Percentiles rank a stretch among this genome's conserved stretches.
These are phyloP conservation scores for Alloscopus bannaensis DNA, from an alignment of 2,888 invertebrate genomes.

Conservation along the genomic window DNA sequence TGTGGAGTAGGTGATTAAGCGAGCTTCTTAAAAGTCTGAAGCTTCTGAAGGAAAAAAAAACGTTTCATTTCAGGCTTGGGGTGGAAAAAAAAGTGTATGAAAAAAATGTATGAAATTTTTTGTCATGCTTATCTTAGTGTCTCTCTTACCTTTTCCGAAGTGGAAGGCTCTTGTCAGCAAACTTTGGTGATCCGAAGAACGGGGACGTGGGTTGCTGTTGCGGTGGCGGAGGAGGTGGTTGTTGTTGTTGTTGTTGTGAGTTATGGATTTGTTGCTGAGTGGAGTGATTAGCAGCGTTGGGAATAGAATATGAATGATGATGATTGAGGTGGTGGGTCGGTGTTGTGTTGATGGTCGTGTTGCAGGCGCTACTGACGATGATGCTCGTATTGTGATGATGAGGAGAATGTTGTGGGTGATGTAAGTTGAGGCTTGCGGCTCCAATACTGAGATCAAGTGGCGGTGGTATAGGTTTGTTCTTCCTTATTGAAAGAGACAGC, in stretches of 20 bases:
- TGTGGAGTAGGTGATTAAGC: neutral
- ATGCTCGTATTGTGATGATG: conserved; percentile 53
- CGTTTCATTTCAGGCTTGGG: no score
- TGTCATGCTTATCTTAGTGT: conserved; percentile 17
- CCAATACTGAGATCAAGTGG: conserved; percentile 75
- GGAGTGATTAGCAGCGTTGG: conserved; percentile 58
- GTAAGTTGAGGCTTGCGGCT: conserved; percentile 73
- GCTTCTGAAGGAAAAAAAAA: conserved; percentile 18
- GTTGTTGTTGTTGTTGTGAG: conserved; percentile 56
- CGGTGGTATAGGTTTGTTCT: conserved; percentile 74
- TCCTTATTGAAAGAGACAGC: conserved; percentile 63
- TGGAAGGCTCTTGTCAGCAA: conserved; percentile 72
- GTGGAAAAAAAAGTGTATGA: conserved; percentile 1
- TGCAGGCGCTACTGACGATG: conserved; percentile 51
- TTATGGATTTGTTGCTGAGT: conserved; percentile 59
- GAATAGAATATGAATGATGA: conserved; percentile 59
- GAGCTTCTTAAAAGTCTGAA: conserved; percentile 2
- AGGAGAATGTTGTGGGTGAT: conserved; percentile 61
- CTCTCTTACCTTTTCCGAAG: conserved; percentile 71
- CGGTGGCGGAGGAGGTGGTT: no score
- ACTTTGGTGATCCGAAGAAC: conserved; percentile 69
- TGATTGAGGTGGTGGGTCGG: conserved; percentile 58
- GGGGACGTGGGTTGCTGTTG: conserved; percentile 49
- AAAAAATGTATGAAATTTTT: conserved; percentile 49
- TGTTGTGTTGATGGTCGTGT: conserved; percentile 32